Percentiles rank a stretch among this genome's conserved stretches.
Conservation (phyloP, 2,113 vertebrate species). For the Callorhinus ursinus region DNA sequence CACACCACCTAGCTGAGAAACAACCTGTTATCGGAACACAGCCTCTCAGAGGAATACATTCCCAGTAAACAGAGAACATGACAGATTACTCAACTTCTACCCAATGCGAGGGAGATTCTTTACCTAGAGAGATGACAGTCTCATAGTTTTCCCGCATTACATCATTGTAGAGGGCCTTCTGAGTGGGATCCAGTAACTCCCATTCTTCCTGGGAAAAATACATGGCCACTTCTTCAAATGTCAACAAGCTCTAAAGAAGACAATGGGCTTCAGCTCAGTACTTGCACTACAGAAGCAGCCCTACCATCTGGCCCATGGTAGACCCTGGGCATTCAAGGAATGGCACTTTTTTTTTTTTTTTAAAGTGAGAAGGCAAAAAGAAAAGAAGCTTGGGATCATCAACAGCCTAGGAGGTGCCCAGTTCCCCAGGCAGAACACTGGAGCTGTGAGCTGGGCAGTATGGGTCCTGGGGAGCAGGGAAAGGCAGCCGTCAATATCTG, state of each 20-base stretch:
- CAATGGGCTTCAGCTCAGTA: slow-evolving; percentile 54
- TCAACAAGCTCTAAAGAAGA: slow-evolving; percentile 72
- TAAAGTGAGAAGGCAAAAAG: background rate
- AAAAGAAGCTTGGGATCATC: background rate
- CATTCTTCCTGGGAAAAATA: slow-evolving; percentile 80
- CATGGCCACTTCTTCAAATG: slow-evolving; percentile 78
- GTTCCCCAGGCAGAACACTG: background rate
- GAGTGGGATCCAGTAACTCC: slow-evolving; percentile 64
- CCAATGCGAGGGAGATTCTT: slow-evolving; percentile 8
- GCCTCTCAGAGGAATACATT: background rate
- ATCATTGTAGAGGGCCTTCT: slow-evolving; percentile 76
- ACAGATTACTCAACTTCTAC: background rate
- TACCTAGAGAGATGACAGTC: slow-evolving; percentile 78
- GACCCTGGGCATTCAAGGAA: background rate
- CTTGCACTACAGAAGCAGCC: background rate
- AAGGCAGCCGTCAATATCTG: background rate
- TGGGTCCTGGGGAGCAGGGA: background rate
- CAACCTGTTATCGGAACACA: background rate
- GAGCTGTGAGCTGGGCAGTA: background rate
- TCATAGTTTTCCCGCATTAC: slow-evolving; percentile 77
- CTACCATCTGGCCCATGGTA: background rate
- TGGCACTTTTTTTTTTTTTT: background rate
- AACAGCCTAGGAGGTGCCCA: background rate
- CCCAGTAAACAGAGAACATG: background rate
- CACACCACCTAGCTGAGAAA: background rate